A percentile compares a stretch with the other conserved stretches of the same genome.
phyloP scores from a whole-genome alignment of 2,113 vertebrate genomes.

The Chascanopsetta lugubris region DNA sequence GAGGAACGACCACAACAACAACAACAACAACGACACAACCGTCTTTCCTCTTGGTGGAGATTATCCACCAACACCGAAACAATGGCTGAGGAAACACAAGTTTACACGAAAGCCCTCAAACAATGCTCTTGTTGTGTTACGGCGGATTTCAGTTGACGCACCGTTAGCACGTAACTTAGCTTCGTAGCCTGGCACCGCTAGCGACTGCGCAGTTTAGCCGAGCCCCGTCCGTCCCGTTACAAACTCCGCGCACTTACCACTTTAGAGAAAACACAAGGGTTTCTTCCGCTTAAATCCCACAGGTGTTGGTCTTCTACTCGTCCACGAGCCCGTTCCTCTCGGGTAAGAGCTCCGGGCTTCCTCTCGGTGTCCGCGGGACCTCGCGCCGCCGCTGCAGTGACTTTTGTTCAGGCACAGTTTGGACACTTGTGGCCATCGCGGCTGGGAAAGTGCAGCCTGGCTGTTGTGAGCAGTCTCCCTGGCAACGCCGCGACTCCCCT shows the following conservation, averaged over 20 bases:
- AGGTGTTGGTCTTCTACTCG: not conserved
- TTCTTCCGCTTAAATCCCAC: conserved; percentile 8
- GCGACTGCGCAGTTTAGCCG: conserved; percentile 51
- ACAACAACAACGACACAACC: not conserved
- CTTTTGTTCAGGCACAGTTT: conserved; percentile 14
- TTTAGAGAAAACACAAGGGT: not conserved
- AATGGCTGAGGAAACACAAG: too few species aligned
- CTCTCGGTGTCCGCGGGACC: conserved; percentile 12
- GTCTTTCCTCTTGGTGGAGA: too few species aligned
- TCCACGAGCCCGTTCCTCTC: too few species aligned
- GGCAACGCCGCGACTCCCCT: conserved; percentile 65
- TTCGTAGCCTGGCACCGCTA: conserved; percentile 54
- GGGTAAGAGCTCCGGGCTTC: too few species aligned
- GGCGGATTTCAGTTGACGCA: not conserved
- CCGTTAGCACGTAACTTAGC: conserved; percentile 49
- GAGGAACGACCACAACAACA: not conserved
- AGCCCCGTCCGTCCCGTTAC: conserved; percentile 42
- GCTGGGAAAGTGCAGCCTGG: conserved; percentile 33
- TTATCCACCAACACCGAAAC: too few species aligned
- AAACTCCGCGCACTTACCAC: conserved; percentile 53
- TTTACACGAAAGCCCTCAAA: too few species aligned
- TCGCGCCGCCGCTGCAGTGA: conserved; percentile 18
- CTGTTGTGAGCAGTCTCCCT: conserved; percentile 72
- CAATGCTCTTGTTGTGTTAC: not conserved
- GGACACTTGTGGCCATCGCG: conserved; percentile 64